These are phyloP conservation scores for Apamea sordens DNA, from an alignment of 2,888 invertebrate genomes.

Conservation along the genomic window DNA sequence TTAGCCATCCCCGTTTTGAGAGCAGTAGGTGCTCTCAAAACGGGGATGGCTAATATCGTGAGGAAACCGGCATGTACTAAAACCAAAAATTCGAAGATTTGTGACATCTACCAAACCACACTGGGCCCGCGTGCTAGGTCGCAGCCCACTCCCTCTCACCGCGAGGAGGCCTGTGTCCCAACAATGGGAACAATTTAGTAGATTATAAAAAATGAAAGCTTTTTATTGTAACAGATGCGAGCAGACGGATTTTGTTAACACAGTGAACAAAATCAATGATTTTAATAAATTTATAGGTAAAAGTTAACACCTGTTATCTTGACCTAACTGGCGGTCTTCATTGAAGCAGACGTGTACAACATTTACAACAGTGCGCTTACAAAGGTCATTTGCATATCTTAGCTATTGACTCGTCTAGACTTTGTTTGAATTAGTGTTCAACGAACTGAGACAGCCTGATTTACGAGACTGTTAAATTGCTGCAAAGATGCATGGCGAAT, in stretches of 20 bases:
- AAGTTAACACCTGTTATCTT: conserved; percentile 54
- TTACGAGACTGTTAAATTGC: conserved; percentile 70
- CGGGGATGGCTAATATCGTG: no score
- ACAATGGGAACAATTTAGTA: no score
- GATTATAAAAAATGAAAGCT: neutral
- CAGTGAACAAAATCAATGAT: conserved; percentile 1
- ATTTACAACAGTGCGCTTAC: conserved; percentile 73
- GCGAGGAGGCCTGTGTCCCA: no score
- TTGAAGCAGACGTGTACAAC: conserved; percentile 62
- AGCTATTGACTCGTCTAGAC: conserved; percentile 85
- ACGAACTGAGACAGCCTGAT: conserved; percentile 76
- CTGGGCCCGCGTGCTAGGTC: no score
- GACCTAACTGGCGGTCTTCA: conserved; percentile 57
- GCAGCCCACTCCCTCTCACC: no score
- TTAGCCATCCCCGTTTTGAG: no score
- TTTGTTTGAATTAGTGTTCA: conserved; percentile 79
- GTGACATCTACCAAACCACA: no score
- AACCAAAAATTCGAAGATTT: no score
- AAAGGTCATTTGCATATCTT: conserved; percentile 80
- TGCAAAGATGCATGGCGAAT: conserved; percentile 58
- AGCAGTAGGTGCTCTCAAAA: no score
- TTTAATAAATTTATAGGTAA: conserved; percentile 3
- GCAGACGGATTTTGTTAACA: conserved; percentile 18
- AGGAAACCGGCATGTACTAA: no score
- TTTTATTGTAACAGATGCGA: conserved; percentile 8